Evolutionary conservation across 2,888 invertebrate genomes (phyloP), one percentile per base, ranked within the genome.

Genomic region (Stenoptilia bipunctidactyla): DNA sequence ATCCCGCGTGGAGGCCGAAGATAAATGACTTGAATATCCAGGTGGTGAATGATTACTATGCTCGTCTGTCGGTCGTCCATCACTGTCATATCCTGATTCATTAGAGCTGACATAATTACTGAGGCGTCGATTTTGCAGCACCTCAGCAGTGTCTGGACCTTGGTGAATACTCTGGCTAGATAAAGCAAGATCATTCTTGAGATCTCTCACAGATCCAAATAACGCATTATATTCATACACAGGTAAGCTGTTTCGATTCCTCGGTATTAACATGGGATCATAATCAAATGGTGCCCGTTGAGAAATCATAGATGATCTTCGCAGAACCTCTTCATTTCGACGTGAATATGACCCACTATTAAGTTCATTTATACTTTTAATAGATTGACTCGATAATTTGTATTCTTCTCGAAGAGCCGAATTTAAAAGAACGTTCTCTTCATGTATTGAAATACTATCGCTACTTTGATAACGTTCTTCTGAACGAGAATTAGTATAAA

Each of bases 51-150:
- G 77, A 56, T 76, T 85, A 49, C 74, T 83, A 45, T 85, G 82
- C 55, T 86, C 86, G 50, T 85, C 86, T 39, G 80, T 84, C 30
- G 84, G 85, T 46, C 86, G 86, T 39, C 91, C 89, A 62, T 92
- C 92, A 66, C 92, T 92, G 60, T 92, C 92, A 63, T 93, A 93
- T 34, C 92, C 92, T 37, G 92, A 92, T 72, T 93, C 92, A 66
- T 92, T 92, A 36, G 92, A 92, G 69, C 92, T 92, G 38, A 92
- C 88, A 67, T 92, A 92, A 71, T 90, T 91, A 64, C 87, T 88
- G 55, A 88, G 73, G 52, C 88, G 85, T 73, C 88, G 87, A 56
- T 86, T 76, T 72, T 87, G 86, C 56, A 85, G 67, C 56, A 87
- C 76, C 73, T 87, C 88, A 52, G 74, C 77, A 39, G 60, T 60